Evolutionary conservation across 2,113 vertebrate genomes (phyloP).

Genomic region (Catharus minimus): DNA sequence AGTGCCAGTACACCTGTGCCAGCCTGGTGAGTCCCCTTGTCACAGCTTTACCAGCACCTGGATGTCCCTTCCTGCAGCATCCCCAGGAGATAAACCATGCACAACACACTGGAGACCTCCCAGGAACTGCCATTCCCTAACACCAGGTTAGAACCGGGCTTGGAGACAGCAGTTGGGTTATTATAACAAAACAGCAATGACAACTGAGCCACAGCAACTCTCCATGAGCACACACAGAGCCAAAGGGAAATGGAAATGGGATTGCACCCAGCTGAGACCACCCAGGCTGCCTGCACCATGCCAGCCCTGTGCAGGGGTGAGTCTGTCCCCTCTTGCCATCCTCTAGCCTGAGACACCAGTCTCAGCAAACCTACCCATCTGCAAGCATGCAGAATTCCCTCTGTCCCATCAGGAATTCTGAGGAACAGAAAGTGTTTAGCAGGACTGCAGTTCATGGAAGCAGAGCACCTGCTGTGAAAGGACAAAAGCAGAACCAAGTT

Average conservation of each 20-base stretch:
- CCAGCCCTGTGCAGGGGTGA: background rate
- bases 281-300: background rate
- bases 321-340: background rate
- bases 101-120: background rate
- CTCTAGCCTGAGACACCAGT: background rate
- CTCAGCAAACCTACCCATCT: background rate
- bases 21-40: background rate
- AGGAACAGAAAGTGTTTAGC: background rate
- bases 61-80: background rate
- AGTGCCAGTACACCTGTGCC: background rate
- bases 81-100: background rate
- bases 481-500: background rate
- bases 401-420: background rate
- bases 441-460: background rate
- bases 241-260: background rate
- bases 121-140: background rate
- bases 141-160: background rate
- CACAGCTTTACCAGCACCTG: background rate
- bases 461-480: background rate
- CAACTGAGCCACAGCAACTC: background rate
- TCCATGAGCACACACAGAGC: background rate
- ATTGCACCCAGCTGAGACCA: background rate
- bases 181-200: background rate
- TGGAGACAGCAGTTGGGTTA: rapidly evolving
- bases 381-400: background rate